Evolutionary conservation across 1,140 invertebrate genomes (phyloP), one percentile per base, ranked within the genome.

Genomic region (Oryctes rhinoceros): DNA sequence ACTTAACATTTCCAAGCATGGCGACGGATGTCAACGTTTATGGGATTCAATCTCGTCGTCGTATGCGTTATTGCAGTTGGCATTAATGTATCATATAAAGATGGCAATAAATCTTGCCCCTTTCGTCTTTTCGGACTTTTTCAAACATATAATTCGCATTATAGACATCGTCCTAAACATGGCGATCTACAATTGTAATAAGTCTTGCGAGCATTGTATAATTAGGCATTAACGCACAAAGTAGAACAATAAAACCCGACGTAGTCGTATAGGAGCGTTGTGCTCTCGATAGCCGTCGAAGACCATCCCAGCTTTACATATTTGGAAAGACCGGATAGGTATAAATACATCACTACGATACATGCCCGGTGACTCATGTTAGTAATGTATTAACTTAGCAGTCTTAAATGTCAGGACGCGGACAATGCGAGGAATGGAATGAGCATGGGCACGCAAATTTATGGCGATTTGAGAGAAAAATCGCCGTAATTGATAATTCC

Each of bases 301-400:
- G 82, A 81, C 82, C 67, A 82, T 81, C 82, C 82, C 78, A 82
- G 35, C 20, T 71, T 78, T 81, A 82, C 82, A 71, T 82, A 82
- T 82, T 82, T 80, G 82, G 82, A 80, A 82, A 82, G 80, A 82
- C 80, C 78, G 81, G 80, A 81, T 79, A 74, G 74, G 74, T 71
- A 71, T 71, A 71, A 71, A 71, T 37, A 37, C 65, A 30, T 71
- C 65, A 71, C 15, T 59, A 18, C 53, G 53, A 77, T 80, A 78
- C 44, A 30, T 49, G 48, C 48, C 24, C 48, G 35, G 78, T 82
- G 81, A 82, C 62, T 82, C 81, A 82, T 82, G 79, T 80, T 49
- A 74, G 79, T 79, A 80, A 82, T 79, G 79, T 80, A 80, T 80
- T 80, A 82, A 78, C 74, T 80, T 82, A 80, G 35, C 78, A 80